Conservation (phyloP, 2,888 invertebrate species). For the Trachelus iudaicus region DNA sequence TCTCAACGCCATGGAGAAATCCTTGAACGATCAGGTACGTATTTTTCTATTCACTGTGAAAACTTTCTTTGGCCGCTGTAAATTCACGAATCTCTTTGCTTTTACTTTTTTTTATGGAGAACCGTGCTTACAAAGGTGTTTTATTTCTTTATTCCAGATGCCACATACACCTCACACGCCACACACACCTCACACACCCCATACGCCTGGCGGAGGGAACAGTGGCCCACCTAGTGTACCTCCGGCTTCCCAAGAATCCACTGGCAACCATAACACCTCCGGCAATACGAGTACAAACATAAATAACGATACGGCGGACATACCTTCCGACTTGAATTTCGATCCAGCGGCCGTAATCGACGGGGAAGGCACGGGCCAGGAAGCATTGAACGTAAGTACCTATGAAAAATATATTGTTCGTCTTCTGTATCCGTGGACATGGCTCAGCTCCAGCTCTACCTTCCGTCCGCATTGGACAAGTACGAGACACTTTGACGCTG, state of each 20-base stretch:
- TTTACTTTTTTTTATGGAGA: not conserved
- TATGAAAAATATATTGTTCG: not conserved
- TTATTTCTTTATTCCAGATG: constrained; percentile 68
- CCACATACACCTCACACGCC: constrained; percentile 87
- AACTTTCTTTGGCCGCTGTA: constrained; percentile 20
- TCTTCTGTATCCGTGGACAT: not conserved
- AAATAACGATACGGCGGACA: constrained; percentile 73
- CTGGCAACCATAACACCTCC: constrained; percentile 62
- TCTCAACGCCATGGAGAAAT: constrained; percentile 93
- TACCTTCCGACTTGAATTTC: constrained; percentile 90
- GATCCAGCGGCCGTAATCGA: constrained; percentile 94
- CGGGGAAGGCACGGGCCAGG: constrained; percentile 87
- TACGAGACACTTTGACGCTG: not conserved
- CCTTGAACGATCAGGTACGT: constrained; percentile 86
- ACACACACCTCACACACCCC: constrained; percentile 82
- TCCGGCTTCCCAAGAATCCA: constrained; percentile 67
- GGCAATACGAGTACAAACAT: constrained; percentile 62
- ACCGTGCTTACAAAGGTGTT: not conserved
- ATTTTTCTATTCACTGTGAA: not conserved
- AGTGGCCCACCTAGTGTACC: constrained; percentile 87
- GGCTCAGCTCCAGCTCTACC: not conserved
- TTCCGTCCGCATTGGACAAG: not conserved
- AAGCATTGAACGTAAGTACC: constrained; percentile 88
- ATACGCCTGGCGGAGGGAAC: constrained; percentile 75
- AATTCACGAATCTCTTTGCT: not conserved